Base-by-base conservation (phyloP, 1,140 invertebrate genomes). In the Aricia agestis region DNA sequence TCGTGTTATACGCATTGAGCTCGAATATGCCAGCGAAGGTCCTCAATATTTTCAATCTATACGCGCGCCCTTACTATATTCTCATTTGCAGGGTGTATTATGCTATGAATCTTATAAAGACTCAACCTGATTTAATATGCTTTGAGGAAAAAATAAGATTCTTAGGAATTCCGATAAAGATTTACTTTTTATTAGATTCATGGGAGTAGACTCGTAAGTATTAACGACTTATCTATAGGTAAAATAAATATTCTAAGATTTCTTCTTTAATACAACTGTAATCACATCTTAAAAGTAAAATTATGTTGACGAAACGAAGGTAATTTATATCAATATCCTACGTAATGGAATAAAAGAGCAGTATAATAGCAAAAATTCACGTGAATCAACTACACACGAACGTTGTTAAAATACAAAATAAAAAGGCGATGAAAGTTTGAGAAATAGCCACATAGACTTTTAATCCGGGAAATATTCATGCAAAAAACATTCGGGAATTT, bases 21-120 rank as follows among this genome's bases (percentile, higher is more conserved):
- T 81, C 83, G 82, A 81, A 81, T 82, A 84, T 85, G 83, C 83
- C 86, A 87, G 87, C 82, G 80, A 82, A 79, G 83, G 82, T 79
- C 81, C 85, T 91, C 87, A 86, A 89, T 91, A 91, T 89, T 91
- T 89, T 89, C 86, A 89, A 91, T 91, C 90, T 90, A 86, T 86
- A 85, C 82, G 81, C 87, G 79, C 86, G 81, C 82, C 80, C 83
- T 83, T 80, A 78, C 81, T 84, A 77, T 84, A 76, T 83, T 85
- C 85, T 85, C 81, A 78, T 86, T 80, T 83, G 82, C 78, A 88
- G 81, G 82, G 82, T 85, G 85, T 87, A 89, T 89, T 87, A 90
- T 88, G 79, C 80, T 76, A 85, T 90, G 85, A 91, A 88, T 90
- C 86, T 88, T 86, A 82, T 87, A 85, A 87, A 85, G 86, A 83